Evolutionary conservation across 1,140 invertebrate genomes (phyloP).

Genomic region (Trigoniulus corallinus): DNA sequence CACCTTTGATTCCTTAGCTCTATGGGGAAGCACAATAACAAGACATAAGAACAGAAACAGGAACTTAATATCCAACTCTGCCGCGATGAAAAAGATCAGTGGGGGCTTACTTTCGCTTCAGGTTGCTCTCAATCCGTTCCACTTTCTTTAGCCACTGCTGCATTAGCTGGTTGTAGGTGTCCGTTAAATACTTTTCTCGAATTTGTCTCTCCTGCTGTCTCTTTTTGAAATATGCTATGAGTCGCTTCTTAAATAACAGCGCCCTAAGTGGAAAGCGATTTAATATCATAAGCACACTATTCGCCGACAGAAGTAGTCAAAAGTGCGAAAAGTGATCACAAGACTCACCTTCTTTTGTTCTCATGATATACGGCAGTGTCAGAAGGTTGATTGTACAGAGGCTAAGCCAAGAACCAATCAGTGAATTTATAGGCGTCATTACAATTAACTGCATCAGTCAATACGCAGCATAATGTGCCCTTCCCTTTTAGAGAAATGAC

Average conservation of each 20-base stretch:
- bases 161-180: conserved; percentile 73
- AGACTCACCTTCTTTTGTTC: conserved; percentile 50
- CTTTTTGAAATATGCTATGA: conserved; percentile 63
- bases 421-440: too few species aligned
- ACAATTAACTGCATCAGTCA: too few species aligned
- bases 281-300: background rate
- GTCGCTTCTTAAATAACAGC: conserved; percentile 48
- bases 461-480: too few species aligned
- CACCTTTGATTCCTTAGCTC: conserved; percentile 78
- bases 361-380: conserved; percentile 79
- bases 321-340: background rate
- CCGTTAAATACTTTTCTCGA: conserved; percentile 56
- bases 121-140: conserved; percentile 57
- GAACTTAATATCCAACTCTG: background rate
- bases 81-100: background rate
- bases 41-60: conserved; percentile 5
- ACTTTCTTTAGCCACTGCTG: conserved; percentile 78
- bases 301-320: background rate
- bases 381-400: conserved; percentile 88
- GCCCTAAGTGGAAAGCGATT: conserved; percentile 31
- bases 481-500: too few species aligned
- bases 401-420: conserved; percentile 32
- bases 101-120: conserved; percentile 24
- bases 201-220: conserved; percentile 54
- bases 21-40: conserved; percentile 27